Evolutionary conservation across 2,113 vertebrate species (phyloP).

Genomic region (Tachysurus vachellii): DNA sequence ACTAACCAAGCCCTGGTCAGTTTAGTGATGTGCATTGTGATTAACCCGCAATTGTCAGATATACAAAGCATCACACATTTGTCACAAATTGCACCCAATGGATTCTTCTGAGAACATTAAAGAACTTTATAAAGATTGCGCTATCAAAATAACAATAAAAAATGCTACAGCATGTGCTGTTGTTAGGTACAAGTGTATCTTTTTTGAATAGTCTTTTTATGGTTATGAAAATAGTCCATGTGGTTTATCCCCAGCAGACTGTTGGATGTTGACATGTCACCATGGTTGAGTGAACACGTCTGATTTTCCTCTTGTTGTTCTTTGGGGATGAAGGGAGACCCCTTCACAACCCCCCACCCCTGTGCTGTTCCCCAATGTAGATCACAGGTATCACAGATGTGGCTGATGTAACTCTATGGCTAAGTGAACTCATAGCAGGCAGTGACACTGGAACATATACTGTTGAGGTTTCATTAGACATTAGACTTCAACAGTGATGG

Average conservation of each 20-base stretch:
- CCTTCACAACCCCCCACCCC: not conserved
- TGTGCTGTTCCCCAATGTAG: conserved; percentile 38
- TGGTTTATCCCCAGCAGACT: conserved; percentile 41
- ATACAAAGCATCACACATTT: not conserved
- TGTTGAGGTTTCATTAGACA: conserved; percentile 62
- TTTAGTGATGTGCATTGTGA: not conserved
- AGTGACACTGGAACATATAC: conserved; percentile 56
- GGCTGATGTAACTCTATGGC: conserved; percentile 57
- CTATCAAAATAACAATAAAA: not conserved
- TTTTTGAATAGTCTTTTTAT: not conserved
- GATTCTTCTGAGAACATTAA: not conserved
- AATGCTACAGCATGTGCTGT: not conserved
- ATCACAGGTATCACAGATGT: conserved; percentile 26
- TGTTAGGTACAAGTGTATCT: not conserved
- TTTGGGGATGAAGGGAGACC: conserved; percentile 27
- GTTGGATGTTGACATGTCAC: conserved; percentile 30
- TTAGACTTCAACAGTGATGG: not conserved
- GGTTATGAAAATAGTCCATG: not conserved
- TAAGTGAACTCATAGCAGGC: conserved; percentile 53
- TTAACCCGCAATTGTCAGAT: not conserved
- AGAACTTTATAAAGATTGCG: not conserved
- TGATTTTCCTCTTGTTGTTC: conserved; percentile 49
- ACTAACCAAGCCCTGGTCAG: conserved; percentile 11
- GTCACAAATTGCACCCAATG: not conserved
- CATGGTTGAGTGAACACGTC: conserved; percentile 51